Base-by-base conservation (phyloP, 1,140 invertebrate genomes). In the Drepana arcuata region DNA sequence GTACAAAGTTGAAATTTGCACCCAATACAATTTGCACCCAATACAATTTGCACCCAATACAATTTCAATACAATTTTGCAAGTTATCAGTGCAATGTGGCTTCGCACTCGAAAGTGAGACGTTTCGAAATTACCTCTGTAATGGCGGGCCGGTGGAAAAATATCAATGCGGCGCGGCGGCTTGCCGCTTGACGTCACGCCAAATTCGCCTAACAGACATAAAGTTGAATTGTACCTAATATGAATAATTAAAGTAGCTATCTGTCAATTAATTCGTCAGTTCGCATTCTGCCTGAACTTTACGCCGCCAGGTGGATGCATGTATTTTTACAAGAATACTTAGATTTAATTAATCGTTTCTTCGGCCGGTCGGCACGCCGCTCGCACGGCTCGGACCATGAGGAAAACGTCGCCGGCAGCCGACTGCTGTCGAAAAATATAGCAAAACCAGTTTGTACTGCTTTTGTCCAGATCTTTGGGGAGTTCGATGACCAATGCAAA, bases 401-500 rank as follows among this genome's bases (percentile, higher is more conserved):
- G 62, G 61, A 64, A 66, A 65, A 62, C 66, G 60, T 53, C 46
- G 48, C 41, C 36, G 54, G 40, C 50, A 35, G 34, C 46, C 44
- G 48, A 48, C 34, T 21, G 41, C 33, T 45, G 48, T 50, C 64
- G 53, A 75, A 73, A 72, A 67, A 64, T 64, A 52, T 38, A 54
- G 55, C 31, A 63, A 64, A 80, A 80, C 75, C 75, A 75, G 73
- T 78, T 80, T 72, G 43, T 64, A 49, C 69, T 63, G 73, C 69
- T 70, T 72, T 71, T 67, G 71, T 75, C 68, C 61, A 62, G 63
- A 52, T 55, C 43, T 65, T 68, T 73, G 38, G 63, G 67, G 52
- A 67, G 72, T 77, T 75, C 71, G 69, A 70, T 69, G 71, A 79
- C 74, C 69, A 73, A 66, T 68, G 69, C 61, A 68, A 61, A 68